Evolutionary conservation across 2,113 vertebrate genomes (phyloP).

Genomic region (Nanger granti): DNA sequence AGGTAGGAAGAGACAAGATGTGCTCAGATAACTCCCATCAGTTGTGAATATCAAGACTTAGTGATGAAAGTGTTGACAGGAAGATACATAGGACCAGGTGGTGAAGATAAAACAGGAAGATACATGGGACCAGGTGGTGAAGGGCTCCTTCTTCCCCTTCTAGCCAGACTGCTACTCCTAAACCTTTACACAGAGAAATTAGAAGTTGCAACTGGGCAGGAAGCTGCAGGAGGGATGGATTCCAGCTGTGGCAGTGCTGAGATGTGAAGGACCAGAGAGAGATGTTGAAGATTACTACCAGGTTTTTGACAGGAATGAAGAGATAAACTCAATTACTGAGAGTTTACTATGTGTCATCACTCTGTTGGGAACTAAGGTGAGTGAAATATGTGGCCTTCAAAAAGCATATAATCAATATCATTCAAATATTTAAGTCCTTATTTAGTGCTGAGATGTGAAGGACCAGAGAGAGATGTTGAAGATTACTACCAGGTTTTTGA

Average conservation of each 20-base stretch:
- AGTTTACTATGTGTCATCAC: not conserved
- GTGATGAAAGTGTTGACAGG: not conserved
- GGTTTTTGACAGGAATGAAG: not conserved
- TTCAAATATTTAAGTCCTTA: not conserved
- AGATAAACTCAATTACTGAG: not conserved
- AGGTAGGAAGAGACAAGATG: not conserved
- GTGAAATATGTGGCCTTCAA: not conserved
- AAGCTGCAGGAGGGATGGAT: not conserved
- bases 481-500: not conserved
- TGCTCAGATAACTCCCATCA: not conserved
- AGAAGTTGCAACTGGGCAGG: not conserved
- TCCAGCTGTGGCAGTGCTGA: not conserved
- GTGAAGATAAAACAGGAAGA: not conserved
- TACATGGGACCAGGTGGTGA: not conserved
- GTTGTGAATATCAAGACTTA: not conserved
- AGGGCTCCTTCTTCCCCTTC: not conserved
- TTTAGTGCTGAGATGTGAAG: not conserved
- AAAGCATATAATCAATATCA: not conserved
- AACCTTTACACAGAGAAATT: not conserved
- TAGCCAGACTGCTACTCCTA: not conserved
- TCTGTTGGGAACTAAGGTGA: not conserved
- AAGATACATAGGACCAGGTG: not conserved
- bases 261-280: not conserved
- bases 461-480: not conserved
- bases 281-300: not conserved